Evolutionary conservation across 2,888 invertebrate genomes (phyloP), one percentile per base, ranked within the genome.

Genomic region (Aphidius colemani): DNA sequence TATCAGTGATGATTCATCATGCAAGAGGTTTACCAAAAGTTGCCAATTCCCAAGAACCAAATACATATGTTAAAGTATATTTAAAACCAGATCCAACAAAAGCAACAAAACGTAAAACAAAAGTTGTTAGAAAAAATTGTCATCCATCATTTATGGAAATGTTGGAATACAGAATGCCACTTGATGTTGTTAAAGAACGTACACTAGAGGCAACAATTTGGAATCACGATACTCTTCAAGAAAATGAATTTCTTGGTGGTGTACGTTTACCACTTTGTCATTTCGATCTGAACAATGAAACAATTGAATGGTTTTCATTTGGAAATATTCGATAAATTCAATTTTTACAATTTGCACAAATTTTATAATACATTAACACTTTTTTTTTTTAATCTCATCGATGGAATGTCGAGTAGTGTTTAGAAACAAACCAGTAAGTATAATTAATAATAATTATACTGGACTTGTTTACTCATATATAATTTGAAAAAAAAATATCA

Each of bases 71-170:
- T 64, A 95, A 95, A 86, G 93, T 92, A 59, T 98, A 98, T 83
- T 85, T 99, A 66, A 89, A 94, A 73, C 98, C 98, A 7, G 98
- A 98, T 82, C 90, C 91, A 30, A 89, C 89, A 63, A 97, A 97
- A 84, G 90, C 88, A 70, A 97, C 98, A 11, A 99, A 99, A 83
- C 87, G 96, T 59, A 99, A 99, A 84, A 98, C 98, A 0, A 94
- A 95, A 83, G 94, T 96, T 2, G 90, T 96, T 1, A 91, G 92
- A 74, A 91, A 93, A 71, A 95, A 94, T 78, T 94, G 94, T 75
- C 95, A 97, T 83, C 98, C 98, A 0, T 96, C 96, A 13, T 98
- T 96, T 84, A 98, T 98, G 94, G 96, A 97, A 86, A 95, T 95
- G 92, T 85, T 97, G 80, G 94, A 94, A 78, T 97, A 96, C 77